Base-by-base conservation (phyloP, 2,113 vertebrate genomes). In the Dermatemys mawii region DNA sequence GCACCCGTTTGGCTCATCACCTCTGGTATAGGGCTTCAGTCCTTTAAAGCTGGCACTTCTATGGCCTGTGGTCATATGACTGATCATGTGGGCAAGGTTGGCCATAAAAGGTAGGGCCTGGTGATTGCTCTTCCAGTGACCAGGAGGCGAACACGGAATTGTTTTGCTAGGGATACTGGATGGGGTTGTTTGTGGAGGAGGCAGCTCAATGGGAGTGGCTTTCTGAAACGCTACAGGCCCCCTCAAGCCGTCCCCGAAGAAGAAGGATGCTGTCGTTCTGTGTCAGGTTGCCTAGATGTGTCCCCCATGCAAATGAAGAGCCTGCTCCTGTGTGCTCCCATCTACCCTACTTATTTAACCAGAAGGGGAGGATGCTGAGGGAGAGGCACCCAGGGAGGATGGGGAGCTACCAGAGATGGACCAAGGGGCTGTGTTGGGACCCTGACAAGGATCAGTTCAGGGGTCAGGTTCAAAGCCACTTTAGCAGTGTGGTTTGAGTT, bases 241-340 rank as follows among this genome's bases (percentile, higher is more conserved):
- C 63, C 17, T 67, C 63, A 21, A 19, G 17, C 63, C 10, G 63
- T 35, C 35, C 14, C 63, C 22, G 63, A 38, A 70, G 63, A 9
- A 70, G 35, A 21, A 5, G n/a, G 63, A n/a, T n/a, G 4, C 2
- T 1, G 19, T 11, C 2, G 5, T 38, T n/a, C 63, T 22, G 8
- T n/a, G 35, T 67, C 17, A 67, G 32, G 6, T n/a, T 3, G 2
- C 63, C 16, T 38, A 22, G n/a, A 70, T 4, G 5, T 70, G 17
- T 17, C 17, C 8, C 7, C 13, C 51, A 32, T 32, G 57, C 57
- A 60, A 13, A 32, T 14, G 32, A 60, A 60, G 57, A 60, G 29
- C 57, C 19, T 2, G 19, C 35, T 22, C n/a, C n/a, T 38, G 63
- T 22, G n/a, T 22, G 63, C 63, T 70, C 63, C 63, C n/a, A 38